Evolutionary conservation across 2,888 invertebrate species (phyloP).

Genomic region (Tetranychus piercei): DNA sequence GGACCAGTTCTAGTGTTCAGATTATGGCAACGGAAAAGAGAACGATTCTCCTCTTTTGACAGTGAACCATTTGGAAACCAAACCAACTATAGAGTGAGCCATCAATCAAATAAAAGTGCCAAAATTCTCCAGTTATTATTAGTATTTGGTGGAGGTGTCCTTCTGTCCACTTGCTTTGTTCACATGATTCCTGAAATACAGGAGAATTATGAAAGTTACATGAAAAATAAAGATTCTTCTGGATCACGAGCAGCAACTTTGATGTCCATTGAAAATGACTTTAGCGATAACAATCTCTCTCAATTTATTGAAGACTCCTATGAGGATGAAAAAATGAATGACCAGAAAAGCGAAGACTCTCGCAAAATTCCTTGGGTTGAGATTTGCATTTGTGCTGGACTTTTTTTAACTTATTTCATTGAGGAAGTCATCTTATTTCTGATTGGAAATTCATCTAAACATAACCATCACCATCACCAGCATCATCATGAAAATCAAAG

Average conservation of each 20-base stretch:
- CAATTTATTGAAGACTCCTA: background rate
- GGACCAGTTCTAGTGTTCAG: too few relatives aligned
- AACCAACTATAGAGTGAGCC: background rate
- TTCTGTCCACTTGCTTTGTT: constrained; percentile 59
- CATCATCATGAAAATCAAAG: background rate
- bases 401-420: constrained; percentile 55
- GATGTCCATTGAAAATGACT: background rate
- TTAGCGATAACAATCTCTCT: constrained; percentile 5
- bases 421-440: constrained; percentile 50
- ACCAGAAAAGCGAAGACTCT: constrained; percentile 23
- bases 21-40: too few relatives aligned
- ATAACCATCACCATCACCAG: background rate
- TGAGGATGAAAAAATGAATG: background rate
- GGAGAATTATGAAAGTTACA: constrained; percentile 40
- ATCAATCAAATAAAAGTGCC: background rate
- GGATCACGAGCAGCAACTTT: background rate
- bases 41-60: too few relatives aligned
- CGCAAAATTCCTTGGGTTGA: constrained; percentile 48
- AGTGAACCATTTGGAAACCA: too few relatives aligned
- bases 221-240: background rate
- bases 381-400: constrained; percentile 51
- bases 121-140: constrained; percentile 30
- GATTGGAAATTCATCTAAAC: background rate
- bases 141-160: constrained; percentile 63
- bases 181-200: constrained; percentile 61